Evolutionary conservation across 2,888 invertebrate genomes (phyloP).

Genomic region (Cheilosia vernalis): DNA sequence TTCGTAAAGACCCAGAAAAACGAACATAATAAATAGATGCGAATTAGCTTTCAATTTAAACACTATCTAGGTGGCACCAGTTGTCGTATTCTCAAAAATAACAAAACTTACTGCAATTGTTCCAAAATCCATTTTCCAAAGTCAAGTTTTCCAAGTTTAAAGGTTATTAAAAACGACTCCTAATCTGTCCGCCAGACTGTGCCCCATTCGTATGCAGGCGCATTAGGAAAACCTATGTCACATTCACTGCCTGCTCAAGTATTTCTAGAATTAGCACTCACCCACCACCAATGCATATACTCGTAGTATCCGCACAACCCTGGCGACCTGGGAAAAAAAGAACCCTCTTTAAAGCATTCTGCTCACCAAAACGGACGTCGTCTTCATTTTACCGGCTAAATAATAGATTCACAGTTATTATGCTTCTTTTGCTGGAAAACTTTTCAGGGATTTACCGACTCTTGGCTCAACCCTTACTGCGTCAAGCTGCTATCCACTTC

Average conservation of each 20-base stretch:
- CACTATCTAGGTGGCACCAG: too few relatives aligned
- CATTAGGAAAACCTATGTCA: slow-evolving; percentile 44
- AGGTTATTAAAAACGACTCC: background rate
- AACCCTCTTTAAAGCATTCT: slow-evolving; percentile 43
- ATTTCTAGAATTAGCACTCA: slow-evolving; percentile 52
- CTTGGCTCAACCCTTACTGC: slow-evolving; percentile 15
- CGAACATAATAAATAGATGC: too few relatives aligned
- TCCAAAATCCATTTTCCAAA: too few relatives aligned
- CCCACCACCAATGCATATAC: slow-evolving; percentile 18
- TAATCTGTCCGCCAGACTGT: slow-evolving; percentile 11
- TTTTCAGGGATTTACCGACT: slow-evolving; percentile 56
- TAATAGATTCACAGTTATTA: slow-evolving; percentile 73
- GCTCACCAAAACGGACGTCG: slow-evolving; percentile 58
- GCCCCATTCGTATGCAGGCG: background rate
- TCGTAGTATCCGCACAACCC: background rate
- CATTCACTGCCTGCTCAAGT: slow-evolving; percentile 31
- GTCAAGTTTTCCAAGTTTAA: too few relatives aligned
- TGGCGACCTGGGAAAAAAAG: slow-evolving; percentile 15
- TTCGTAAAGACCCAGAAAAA: too few relatives aligned
- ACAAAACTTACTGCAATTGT: too few relatives aligned
- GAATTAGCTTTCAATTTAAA: too few relatives aligned
- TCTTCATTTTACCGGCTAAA: slow-evolving; percentile 58
- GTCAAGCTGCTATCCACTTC: slow-evolving; percentile 29
- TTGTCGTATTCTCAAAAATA: too few relatives aligned
- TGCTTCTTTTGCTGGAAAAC: slow-evolving; percentile 42